Percentiles rank a stretch among this genome's conserved stretches.
These are phyloP conservation scores for Menidia menidia DNA, from an alignment of 2,797 vertebrate genomes.

Conservation along the genomic window DNA sequence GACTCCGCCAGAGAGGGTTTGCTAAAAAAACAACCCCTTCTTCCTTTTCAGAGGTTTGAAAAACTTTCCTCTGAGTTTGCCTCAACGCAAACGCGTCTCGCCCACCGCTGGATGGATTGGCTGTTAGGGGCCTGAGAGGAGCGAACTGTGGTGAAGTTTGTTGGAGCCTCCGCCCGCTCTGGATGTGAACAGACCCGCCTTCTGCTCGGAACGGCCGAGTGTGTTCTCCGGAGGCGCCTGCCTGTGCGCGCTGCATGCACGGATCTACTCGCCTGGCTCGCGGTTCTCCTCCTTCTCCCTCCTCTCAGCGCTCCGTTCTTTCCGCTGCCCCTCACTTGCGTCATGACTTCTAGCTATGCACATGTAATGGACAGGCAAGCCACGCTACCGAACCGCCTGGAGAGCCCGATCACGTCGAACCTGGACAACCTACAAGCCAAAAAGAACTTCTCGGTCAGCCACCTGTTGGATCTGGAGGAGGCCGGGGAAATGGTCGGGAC, in stretches of 20 bases:
- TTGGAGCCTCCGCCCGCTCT: conserved; percentile 31
- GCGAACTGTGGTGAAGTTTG: conserved; percentile 25
- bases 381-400: conserved; percentile 90
- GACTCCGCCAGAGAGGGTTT: conserved; percentile 70
- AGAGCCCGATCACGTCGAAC: conserved; percentile 88
- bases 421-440: conserved; percentile 96
- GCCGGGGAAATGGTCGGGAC: conserved; percentile 92
- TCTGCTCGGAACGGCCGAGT: conserved; percentile 45
- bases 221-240: conserved; percentile 58
- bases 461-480: conserved; percentile 98
- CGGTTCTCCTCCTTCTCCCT: conserved; percentile 22
- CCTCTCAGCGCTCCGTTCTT: conserved; percentile 26
- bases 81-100: not conserved
- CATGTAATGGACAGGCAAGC: conserved; percentile 95
- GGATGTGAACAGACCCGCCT: conserved; percentile 64
- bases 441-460: conserved; percentile 99
- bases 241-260: conserved; percentile 58
- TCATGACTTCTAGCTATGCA: conserved; percentile 97
- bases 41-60: not conserved
- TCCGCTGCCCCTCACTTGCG: conserved; percentile 65
- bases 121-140: conserved; percentile 37
- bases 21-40: conserved; percentile 47
- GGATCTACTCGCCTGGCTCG: conserved; percentile 62
- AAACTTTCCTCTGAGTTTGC: too few species aligned
- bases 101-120: conserved; percentile 65